These are phyloP conservation scores for Bucco capensis DNA, from an alignment of 2,113 vertebrate species.

Conservation along the genomic window DNA sequence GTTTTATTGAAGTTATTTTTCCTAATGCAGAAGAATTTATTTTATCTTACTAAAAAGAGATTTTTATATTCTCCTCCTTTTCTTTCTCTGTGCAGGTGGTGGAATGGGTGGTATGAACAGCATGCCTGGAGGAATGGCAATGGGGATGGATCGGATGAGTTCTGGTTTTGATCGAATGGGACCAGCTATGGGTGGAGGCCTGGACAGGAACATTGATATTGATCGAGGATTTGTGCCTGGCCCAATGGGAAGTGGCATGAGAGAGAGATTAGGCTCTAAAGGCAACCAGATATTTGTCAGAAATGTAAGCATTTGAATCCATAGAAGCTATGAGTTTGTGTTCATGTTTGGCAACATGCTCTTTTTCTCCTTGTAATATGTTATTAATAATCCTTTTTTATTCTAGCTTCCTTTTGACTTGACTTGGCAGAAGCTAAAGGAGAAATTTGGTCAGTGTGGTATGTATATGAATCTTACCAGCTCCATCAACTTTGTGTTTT, in stretches of 20 bases:
- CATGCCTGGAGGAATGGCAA: conserved; percentile 81
- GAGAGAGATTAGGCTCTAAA: conserved; percentile 87
- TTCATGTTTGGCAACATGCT: not conserved
- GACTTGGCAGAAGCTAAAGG: conserved; percentile 98
- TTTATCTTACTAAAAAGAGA: not conserved
- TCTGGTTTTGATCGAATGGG: conserved; percentile 89
- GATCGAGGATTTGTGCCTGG: conserved; percentile 86
- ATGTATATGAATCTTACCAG: conserved; percentile 60
- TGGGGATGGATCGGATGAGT: conserved; percentile 86
- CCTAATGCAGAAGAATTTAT: not conserved
- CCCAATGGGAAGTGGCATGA: conserved; percentile 85
- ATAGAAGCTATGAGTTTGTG: not conserved
- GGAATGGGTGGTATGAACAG: conserved; percentile 86
- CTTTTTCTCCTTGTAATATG: not conserved
- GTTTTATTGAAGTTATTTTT: not conserved
- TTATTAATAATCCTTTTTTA: conserved; percentile 56
- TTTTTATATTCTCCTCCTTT: not conserved
- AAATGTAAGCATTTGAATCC: conserved; percentile 83
- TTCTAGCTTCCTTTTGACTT: conserved; percentile 96
- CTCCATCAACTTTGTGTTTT: not conserved
- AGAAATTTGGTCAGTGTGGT: conserved; percentile 98
- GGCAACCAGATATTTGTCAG: conserved; percentile 98
- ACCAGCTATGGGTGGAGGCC: conserved; percentile 74
- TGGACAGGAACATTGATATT: conserved; percentile 87
- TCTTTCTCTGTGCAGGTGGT: conserved; percentile 53